Percentiles rank a stretch among this genome's conserved stretches.
phyloP scores from a whole-genome alignment of 2,113 vertebrate species.

The Otocyon megalotis region DNA sequence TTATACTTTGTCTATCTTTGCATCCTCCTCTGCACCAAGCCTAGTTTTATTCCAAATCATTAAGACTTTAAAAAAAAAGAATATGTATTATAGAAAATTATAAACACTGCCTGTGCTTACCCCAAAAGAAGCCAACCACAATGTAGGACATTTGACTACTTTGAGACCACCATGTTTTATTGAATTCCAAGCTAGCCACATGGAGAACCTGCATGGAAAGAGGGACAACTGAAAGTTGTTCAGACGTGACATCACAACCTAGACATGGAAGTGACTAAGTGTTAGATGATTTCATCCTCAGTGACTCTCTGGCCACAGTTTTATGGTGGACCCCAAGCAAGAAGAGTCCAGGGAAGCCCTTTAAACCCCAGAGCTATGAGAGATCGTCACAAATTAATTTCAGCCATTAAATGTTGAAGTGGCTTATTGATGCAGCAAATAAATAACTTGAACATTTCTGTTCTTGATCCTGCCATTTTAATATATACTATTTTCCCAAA shows the following conservation, averaged over 20 bases:
- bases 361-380: neutral
- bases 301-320: neutral
- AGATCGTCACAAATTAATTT: conserved; percentile 12
- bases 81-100: neutral
- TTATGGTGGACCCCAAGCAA: neutral
- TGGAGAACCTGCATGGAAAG: neutral
- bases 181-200: neutral
- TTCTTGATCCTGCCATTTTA: neutral
- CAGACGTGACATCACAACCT: neutral
- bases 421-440: neutral
- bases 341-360: neutral
- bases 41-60: conserved; percentile 20
- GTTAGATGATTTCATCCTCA: neutral
- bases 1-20: neutral
- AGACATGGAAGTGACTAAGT: neutral
- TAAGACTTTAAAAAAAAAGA: neutral
- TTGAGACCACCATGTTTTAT: neutral
- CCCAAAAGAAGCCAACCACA: neutral
- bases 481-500: neutral
- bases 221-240: neutral
- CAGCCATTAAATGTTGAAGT: neutral
- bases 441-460: neutral
- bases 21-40: neutral
- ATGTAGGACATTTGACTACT: neutral
- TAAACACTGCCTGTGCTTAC: neutral